Conservation (phyloP, 2,113 vertebrate species). For the Zosterops japonicus region DNA sequence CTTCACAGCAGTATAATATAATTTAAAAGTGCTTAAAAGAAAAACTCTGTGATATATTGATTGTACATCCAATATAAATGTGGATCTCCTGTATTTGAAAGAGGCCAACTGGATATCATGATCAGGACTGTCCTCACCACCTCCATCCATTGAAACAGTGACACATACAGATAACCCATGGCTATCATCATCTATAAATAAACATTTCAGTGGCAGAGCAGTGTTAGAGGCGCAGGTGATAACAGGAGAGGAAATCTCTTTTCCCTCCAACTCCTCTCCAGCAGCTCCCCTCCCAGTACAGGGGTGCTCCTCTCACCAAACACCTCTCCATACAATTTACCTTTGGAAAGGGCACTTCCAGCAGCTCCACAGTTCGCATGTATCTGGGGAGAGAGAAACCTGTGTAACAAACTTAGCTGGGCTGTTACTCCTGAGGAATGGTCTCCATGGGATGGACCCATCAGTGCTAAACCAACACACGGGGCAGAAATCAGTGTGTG, state of each 20-base stretch:
- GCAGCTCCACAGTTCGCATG: background rate
- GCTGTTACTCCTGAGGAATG: background rate
- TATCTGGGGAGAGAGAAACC: background rate
- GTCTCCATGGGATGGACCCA: background rate
- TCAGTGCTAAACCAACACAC: accelerated
- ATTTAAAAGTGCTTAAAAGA: background rate
- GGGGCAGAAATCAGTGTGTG: background rate
- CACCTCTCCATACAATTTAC: background rate
- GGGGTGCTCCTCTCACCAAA: background rate
- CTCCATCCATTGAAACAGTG: background rate
- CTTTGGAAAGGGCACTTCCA: background rate
- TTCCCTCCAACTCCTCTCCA: background rate
- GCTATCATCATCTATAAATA: background rate
- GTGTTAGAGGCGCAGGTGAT: background rate
- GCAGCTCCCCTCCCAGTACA: background rate
- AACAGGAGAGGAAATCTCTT: background rate
- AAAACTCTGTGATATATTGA: background rate
- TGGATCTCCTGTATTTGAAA: background rate
- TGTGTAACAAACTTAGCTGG: background rate
- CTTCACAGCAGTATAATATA: background rate
- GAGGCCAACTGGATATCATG: background rate
- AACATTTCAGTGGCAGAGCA: background rate
- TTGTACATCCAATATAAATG: background rate
- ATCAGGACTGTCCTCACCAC: background rate
- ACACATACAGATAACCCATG: background rate